Evolutionary conservation across 2,797 vertebrate species (phyloP).

Genomic region (Premnoplex brunnescens): DNA sequence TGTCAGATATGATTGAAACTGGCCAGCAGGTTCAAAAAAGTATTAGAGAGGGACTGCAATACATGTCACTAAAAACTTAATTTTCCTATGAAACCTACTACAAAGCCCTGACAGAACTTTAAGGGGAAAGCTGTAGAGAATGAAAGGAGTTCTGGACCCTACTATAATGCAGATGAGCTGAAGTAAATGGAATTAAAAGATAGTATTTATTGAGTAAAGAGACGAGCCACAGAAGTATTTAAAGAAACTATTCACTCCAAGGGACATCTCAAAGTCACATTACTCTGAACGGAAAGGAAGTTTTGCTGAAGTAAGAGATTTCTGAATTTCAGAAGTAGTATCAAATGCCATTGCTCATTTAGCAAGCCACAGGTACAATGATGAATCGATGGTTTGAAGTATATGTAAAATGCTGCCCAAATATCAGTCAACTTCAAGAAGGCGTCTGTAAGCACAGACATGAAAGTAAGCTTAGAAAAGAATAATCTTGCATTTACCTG

Average conservation of each 20-base stretch:
- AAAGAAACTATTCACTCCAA: background rate
- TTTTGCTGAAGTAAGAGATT: background rate
- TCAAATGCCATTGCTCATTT: background rate
- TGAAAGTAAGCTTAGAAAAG: background rate
- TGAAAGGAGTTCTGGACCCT: background rate
- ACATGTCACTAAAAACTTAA: background rate
- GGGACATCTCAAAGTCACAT: background rate
- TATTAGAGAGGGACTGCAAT: background rate
- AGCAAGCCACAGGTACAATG: background rate
- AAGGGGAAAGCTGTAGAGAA: background rate
- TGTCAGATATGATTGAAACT: background rate
- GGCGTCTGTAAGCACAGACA: background rate
- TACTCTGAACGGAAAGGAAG: background rate
- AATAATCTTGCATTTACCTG: background rate
- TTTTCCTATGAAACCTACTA: background rate
- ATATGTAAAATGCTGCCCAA: background rate
- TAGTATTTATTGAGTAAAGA: background rate
- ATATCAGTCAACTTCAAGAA: background rate
- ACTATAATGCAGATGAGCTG: background rate
- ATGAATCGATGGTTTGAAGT: background rate
- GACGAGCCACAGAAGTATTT: background rate
- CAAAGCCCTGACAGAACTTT: background rate
- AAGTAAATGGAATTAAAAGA: background rate
- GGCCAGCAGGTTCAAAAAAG: background rate
- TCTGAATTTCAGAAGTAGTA: background rate